phyloP scores from a whole-genome alignment of 1,140 invertebrate species.

The Lepeophtheirus salmonis region DNA sequence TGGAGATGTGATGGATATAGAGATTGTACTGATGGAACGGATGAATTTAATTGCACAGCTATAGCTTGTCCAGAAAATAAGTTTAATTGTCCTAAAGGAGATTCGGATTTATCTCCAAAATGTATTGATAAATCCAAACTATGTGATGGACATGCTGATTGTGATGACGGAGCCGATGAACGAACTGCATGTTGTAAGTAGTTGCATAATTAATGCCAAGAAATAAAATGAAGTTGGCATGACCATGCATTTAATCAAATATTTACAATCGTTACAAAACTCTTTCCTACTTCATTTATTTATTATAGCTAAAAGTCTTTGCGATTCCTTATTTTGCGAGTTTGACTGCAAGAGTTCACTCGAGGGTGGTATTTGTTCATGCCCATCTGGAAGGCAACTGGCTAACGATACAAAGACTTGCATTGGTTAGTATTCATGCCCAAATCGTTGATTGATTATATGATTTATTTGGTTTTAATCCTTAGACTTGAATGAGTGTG shows the following conservation, averaged over 20 bases:
- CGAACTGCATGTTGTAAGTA: constrained; percentile 64
- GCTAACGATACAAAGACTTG: constrained; percentile 64
- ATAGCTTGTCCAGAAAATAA: constrained; percentile 76
- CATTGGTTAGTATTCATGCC: constrained; percentile 35
- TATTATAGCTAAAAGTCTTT: constrained; percentile 46
- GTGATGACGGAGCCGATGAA: constrained; percentile 74
- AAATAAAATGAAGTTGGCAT: too few species aligned
- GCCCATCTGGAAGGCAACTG: constrained; percentile 51
- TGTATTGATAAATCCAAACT: constrained; percentile 71
- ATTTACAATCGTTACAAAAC: too few species aligned
- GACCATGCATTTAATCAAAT: too few species aligned
- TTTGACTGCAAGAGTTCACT: constrained; percentile 73
- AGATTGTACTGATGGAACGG: constrained; percentile 34
- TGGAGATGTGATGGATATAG: constrained; percentile 33
- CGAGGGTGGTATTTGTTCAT: constrained; percentile 69
- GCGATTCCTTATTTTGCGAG: constrained; percentile 59
- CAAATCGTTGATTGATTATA: too few species aligned
- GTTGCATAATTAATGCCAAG: too few species aligned
- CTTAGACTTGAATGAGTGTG: constrained; percentile 73
- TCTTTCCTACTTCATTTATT: too few species aligned
- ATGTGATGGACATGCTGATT: constrained; percentile 74
- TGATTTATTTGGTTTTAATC: constrained; percentile 17
- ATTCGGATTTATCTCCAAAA: constrained; percentile 43
- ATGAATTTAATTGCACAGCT: constrained; percentile 70
- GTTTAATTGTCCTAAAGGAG: constrained; percentile 65